Base-by-base conservation (phyloP, 1,140 invertebrate species). In the Diploscapter pachys region DNA sequence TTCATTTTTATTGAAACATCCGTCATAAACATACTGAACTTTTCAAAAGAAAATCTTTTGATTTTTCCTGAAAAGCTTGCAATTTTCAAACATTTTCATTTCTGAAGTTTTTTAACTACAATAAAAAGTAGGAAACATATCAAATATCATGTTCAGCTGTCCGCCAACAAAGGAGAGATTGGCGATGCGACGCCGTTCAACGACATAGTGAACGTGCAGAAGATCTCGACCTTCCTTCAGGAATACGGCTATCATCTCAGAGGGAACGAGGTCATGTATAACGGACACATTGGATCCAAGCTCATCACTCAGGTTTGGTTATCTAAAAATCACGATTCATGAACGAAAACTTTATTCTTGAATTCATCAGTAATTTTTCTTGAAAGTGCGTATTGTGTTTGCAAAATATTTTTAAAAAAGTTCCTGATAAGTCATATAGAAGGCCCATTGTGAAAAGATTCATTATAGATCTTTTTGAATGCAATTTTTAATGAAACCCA, bases 151-250 rank as follows among this genome's bases (percentile, higher is more conserved):
- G 73, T 76, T 4, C 71, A 89, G 86, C 87, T 90, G 3, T 91
- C 91, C 3, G 90, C 91, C 2, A 92, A 91, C 85, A 92, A 91
- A 85, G 92, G 96, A 51, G 96, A 99, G 90, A 98, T 99, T 84
- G 96, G 96, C 87, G 96, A 99, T 88, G 96, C 96, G 2, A 99
- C 96, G 9, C 96, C 96, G 5, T 99, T 99, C 85, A 99, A 99
- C 84, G 96, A 96, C 87, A 93, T 95, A 79, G 96, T 99, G 2
- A 99, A 99, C 87, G 96, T 98, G 84, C 94, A 97, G 86, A 98
- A 98, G 88, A 96, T 99, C 81, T 98, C 95, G 3, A 94, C 94
- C 59, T 89, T 99, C 57, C 86, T 99, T 8, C 92, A 94, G 88
- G 95, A 97, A 83, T 98, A 98, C 86, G 95, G 94, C 31, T 98